Base-by-base conservation (phyloP, 2,888 invertebrate genomes). In the Taphrorychus bicolor region DNA sequence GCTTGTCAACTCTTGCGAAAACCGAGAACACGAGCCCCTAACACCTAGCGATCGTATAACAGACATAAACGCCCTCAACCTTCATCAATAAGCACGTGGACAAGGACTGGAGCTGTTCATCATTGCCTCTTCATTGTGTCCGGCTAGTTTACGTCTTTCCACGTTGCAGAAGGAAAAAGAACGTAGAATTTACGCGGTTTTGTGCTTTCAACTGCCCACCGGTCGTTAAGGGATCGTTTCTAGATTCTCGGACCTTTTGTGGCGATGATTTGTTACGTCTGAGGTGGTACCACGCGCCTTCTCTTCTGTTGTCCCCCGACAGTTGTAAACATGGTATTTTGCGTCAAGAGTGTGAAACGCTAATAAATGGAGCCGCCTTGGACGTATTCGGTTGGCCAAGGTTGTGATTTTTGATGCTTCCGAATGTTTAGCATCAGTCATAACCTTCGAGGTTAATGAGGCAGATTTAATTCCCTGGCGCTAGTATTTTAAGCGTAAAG, bases 171-270 rank as follows among this genome's bases (percentile, higher is more conserved):
- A 22, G 32, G 17, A 48, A 19, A 14, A 32, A 48, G 17, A 45
- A 14, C 11, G 53, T 32, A 32, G 41, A 41, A 61, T 61, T 61
- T 61, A 61, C 60, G 52, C 22, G 23, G 40, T 42, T 61, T 61
- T 61, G 42, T 61, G 22, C 59, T 22, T 18, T 22, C 53, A 61
- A 61, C 60, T 61, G 60, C 60, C 60, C 60, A 61, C 60, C 60
- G 60, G 60, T 61, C 60, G 60, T 61, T 61, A 61, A 52, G 52
- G 60, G 60, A 23, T 53, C 60, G 60, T 61, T 61, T 61, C 18
- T 17, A 21, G 23, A 53, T 52, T 53, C 42, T 61, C 52, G 16
- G 48, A 18, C 19, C 59, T 59, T 59, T 61, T 52, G 53, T 61
- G 53, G 14, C 22, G 41, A 53, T 61, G 60, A 61, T 61, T 61